Evolutionary conservation across 2,888 invertebrate species (phyloP), one percentile per base, ranked within the genome.

Genomic region (Augochlorella aurata): DNA sequence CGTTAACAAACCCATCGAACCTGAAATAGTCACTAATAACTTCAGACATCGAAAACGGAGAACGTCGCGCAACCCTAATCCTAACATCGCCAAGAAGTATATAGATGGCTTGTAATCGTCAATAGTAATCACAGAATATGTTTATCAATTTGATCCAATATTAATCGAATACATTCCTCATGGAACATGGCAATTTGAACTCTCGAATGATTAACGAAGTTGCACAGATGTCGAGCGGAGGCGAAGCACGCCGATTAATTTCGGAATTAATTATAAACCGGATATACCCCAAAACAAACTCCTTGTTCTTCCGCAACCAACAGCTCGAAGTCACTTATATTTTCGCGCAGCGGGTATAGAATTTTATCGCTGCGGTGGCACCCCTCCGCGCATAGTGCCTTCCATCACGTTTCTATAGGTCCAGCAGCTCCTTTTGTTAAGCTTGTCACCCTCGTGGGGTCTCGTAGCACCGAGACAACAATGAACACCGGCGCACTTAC

Each of bases 321-420:
- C 70, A 29, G 74, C 29, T 66, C 18, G 18, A 49, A 79, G 77
- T 82, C 73, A 82, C 70, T 77, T 79, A 74, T 83, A 87, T 79
- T 87, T 84, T 77, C 77, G 58, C 74, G 65, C 24, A 29, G 54
- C 50, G 71, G 50, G 77, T 66, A 67, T 85, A 71, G 85, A 82
- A 74, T 76, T 77, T 73, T 76, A 84, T 74, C 79, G 74, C 67
- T 66, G 65, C 67, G 54, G 69, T 73, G 76, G 63, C 81, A 86
- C 85, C 81, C 77, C 80, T 54, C 69, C 38, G 58, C 67, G 74
- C 72, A 69, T 74, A 69, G 38, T 74, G 74, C 75, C 78, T 77
- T 78, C 73, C 81, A 78, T 84, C 81, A 78, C 77, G 67, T 85
- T 86, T 89, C 81, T 83, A 84, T 85, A 69, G 81, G 76, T 81